Percentiles rank a stretch among this genome's conserved stretches.
These are phyloP conservation scores for Ivindomyrus marchei DNA, from an alignment of 2,113 vertebrate species.

Conservation along the genomic window DNA sequence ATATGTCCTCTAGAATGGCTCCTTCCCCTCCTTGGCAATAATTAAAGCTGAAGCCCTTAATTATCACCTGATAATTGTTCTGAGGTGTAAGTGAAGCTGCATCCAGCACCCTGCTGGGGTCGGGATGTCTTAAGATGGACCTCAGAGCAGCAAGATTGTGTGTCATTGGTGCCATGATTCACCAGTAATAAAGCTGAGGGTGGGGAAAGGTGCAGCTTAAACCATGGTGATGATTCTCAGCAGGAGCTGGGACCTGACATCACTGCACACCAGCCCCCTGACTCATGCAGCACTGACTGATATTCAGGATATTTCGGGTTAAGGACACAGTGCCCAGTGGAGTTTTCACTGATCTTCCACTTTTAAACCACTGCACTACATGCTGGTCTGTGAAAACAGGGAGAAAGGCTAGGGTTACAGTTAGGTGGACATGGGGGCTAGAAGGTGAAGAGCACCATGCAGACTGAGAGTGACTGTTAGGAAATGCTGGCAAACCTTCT, in stretches of 20 bases:
- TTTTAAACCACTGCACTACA: background rate
- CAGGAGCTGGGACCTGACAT: background rate
- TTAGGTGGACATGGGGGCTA: background rate
- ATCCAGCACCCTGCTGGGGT: background rate
- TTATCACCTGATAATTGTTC: background rate
- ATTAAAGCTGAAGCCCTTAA: background rate
- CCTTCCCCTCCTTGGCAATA: background rate
- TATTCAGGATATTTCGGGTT: background rate
- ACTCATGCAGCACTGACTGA: background rate
- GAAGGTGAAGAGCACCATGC: background rate
- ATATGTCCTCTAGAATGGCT: background rate
- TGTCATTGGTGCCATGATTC: background rate
- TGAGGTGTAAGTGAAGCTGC: background rate
- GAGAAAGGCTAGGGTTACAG: background rate
- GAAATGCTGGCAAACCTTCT: background rate
- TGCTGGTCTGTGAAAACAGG: background rate
- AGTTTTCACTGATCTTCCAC: background rate
- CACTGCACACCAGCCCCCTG: background rate
- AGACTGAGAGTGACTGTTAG: background rate
- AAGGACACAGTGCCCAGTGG: background rate
- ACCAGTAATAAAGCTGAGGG: background rate
- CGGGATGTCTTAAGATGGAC: background rate
- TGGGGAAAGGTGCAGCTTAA: background rate
- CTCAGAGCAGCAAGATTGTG: background rate
- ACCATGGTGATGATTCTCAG: background rate